Evolutionary conservation across 2,797 vertebrate species (phyloP), one percentile per base, ranked within the genome.

Genomic region (Tokudaia tokunoshimensis): DNA sequence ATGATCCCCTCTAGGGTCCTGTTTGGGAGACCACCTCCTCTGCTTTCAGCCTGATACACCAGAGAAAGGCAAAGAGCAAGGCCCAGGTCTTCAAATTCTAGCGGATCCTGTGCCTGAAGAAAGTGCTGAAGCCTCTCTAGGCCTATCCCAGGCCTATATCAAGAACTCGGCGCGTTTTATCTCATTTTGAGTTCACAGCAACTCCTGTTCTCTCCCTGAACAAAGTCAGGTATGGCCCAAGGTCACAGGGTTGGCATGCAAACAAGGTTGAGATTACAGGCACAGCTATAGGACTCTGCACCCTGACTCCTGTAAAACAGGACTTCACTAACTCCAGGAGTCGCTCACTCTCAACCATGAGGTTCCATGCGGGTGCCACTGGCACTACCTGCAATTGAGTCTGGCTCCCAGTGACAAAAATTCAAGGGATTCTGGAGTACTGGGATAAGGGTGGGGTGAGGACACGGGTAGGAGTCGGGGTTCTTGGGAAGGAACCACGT

Each of bases 221-320:
- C 37, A 96, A 75, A 81, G 26, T 75, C 20, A 85, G 52, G 57
- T 72, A 70, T 59, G 20, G 11, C 57, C 52, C 80, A 96, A 96
- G 87, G 65, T 75, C 81, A 90, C 1, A 0, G n/a, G 91, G 37
- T 57, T 92, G 85, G 79, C 78, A 95, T 78, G 92, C 11, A 20
- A 6, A 29, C 47, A 91, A 63, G 24, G 57, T 26, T 88, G 85
- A 93, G 82, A 92, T 91, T 59, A 92, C 65, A 95, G 57, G 19
- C 59, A 34, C 41, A 17, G 52, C 72, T 47, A 1, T 37, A 85
- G 81, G 63, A 86, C 92, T 88, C 94, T 31, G 44, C 1, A 84
- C 85, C 72, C 52, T 17, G 85, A 63, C 34, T 94, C 19, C 13
- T 52, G 1, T 61, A 34, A 92, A 83, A 63, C 5, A 26, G 31